Percentiles rank a stretch among this genome's conserved stretches.
Evolutionary conservation across 2,797 vertebrate genomes (phyloP).

Genomic region (Pipistrellus kuhlii): DNA sequence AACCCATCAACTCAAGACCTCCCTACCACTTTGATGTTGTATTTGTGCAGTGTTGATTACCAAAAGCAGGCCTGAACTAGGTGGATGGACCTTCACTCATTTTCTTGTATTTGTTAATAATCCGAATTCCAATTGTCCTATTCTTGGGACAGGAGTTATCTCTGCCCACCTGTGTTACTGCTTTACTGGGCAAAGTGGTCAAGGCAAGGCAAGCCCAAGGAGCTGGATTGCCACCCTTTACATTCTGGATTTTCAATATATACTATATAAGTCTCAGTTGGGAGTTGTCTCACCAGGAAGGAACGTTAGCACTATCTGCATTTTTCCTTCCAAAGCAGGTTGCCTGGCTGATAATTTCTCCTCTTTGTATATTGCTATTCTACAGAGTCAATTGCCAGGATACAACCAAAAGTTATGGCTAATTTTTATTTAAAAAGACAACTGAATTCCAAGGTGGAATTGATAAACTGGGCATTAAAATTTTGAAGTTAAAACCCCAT

Average conservation of each 20-base stretch:
- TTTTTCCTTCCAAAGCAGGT: slow-evolving; percentile 52
- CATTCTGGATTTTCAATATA: slow-evolving; percentile 4
- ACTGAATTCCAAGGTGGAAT: not conserved
- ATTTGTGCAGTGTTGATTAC: slow-evolving; percentile 60
- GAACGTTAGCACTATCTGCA: not conserved
- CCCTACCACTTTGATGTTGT: slow-evolving; percentile 26
- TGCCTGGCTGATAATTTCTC: slow-evolving; percentile 31
- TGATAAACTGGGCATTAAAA: slow-evolving; percentile 44
- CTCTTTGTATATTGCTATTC: not conserved
- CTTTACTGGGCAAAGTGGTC: slow-evolving; percentile 40
- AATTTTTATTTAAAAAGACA: not conserved
- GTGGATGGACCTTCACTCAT: slow-evolving; percentile 50
- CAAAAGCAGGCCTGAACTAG: slow-evolving; percentile 68
- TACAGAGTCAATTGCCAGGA: slow-evolving; percentile 40
- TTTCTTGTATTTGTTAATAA: slow-evolving; percentile 62
- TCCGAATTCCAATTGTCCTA: slow-evolving; percentile 3
- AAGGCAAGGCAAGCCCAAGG: slow-evolving; percentile 29
- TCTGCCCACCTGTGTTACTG: slow-evolving; percentile 20
- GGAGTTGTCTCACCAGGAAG: slow-evolving; percentile 58
- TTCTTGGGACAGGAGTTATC: slow-evolving; percentile 37
- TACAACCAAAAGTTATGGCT: slow-evolving; percentile 25
- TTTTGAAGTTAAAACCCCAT: slow-evolving; percentile 21
- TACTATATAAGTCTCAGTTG: not conserved
- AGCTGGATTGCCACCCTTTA: slow-evolving; percentile 12
- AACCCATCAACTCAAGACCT: slow-evolving; percentile 32